Evolutionary conservation across 2,888 invertebrate genomes (phyloP).

Genomic region (Pheosia tremula): DNA sequence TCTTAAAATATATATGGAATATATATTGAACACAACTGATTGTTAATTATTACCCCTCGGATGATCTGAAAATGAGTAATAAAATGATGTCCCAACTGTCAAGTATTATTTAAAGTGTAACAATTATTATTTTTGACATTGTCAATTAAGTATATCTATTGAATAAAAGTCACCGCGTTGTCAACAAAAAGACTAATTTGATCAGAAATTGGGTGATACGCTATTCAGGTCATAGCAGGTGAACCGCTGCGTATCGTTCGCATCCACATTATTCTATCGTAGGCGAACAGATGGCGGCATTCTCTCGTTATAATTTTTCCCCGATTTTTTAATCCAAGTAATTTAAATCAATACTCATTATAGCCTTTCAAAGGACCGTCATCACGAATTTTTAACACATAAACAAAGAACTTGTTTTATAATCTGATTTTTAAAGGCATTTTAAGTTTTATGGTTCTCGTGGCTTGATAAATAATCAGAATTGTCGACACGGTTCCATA

Average conservation of each 20-base stretch:
- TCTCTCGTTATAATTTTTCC: conserved; percentile 81
- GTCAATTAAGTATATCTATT: not conserved
- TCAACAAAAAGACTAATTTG: too few species aligned
- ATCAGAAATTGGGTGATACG: too few species aligned
- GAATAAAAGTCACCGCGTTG: too few species aligned
- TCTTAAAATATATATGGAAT: too few species aligned
- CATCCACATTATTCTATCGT: conserved; percentile 54
- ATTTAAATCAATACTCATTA: conserved; percentile 85
- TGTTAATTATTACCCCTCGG: not conserved
- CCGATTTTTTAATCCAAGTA: conserved; percentile 80
- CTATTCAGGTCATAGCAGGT: not conserved
- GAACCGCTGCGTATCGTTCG: conserved; percentile 10
- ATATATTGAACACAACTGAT: not conserved
- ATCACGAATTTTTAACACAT: conserved; percentile 73
- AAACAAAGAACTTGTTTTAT: conserved; percentile 80
- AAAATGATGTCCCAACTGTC: too few species aligned
- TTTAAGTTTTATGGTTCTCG: conserved; percentile 74
- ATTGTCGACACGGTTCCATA: conserved; percentile 60
- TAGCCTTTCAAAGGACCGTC: conserved; percentile 80
- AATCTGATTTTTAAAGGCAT: conserved; percentile 79
- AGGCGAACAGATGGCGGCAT: conserved; percentile 64
- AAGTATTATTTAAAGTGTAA: too few species aligned
- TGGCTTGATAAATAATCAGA: conserved; percentile 72
- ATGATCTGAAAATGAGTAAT: not conserved
- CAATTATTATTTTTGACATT: too few species aligned